Evolutionary conservation across 2,888 invertebrate genomes (phyloP).

Genomic region (Leucophora obtusa): DNA sequence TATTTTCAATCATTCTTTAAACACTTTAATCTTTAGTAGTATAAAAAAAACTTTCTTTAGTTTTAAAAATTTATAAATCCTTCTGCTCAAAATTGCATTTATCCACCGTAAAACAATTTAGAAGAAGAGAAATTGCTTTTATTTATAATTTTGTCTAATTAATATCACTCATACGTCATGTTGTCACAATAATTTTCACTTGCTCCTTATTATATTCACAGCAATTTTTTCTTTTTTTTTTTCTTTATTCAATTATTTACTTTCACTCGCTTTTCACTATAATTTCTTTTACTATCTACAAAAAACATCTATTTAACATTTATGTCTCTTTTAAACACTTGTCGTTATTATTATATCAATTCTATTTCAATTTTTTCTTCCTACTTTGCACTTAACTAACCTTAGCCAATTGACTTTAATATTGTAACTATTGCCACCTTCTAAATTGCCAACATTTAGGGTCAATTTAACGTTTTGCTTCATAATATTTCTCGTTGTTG

Average conservation of each 20-base stretch:
- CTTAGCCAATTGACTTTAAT: slow-evolving; percentile 64
- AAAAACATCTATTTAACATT: slow-evolving; percentile 23
- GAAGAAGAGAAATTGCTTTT: too few species aligned
- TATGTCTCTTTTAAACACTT: slow-evolving; percentile 44
- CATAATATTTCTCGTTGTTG: slow-evolving; percentile 48
- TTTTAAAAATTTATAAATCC: too few species aligned
- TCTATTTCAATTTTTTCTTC: slow-evolving; percentile 40
- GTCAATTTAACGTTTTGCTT: slow-evolving; percentile 64
- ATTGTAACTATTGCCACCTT: slow-evolving; percentile 63
- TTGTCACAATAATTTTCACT: too few species aligned
- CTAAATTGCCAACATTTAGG: slow-evolving; percentile 64
- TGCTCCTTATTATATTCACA: too few species aligned
- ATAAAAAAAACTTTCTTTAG: too few species aligned
- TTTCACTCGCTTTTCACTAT: slow-evolving; percentile 54
- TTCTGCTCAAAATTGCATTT: too few species aligned
- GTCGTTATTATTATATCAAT: slow-evolving; percentile 37
- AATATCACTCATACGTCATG: too few species aligned
- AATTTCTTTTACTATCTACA: slow-evolving; percentile 28
- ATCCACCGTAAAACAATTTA: too few species aligned
- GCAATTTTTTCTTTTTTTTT: neutral
- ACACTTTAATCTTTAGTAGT: too few species aligned
- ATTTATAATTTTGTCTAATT: too few species aligned
- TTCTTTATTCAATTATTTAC: slow-evolving; percentile 35
- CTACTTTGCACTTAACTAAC: slow-evolving; percentile 60
- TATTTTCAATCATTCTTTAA: too few species aligned